Evolutionary conservation across 2,888 invertebrate genomes (phyloP).

Genomic region (Xylota segnis): DNA sequence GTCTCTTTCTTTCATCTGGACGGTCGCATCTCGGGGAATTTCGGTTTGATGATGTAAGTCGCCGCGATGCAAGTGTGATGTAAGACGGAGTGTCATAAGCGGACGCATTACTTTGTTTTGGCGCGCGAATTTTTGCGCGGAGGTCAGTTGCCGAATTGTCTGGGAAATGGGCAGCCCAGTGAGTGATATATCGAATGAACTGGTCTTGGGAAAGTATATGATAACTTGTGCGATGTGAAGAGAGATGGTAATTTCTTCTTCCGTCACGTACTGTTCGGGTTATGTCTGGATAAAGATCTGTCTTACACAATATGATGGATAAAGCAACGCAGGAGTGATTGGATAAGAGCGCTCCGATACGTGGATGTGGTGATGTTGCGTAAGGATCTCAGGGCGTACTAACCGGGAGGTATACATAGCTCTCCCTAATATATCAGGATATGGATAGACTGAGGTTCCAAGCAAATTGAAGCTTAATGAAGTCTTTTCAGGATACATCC

Average conservation of each 20-base stretch:
- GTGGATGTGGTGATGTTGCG: too few species aligned
- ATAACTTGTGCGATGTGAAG: neutral
- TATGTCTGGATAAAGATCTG: neutral
- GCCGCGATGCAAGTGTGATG: slow-evolving; percentile 46
- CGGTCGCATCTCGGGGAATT: slow-evolving; percentile 52
- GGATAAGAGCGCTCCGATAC: too few species aligned
- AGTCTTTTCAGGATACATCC: too few species aligned
- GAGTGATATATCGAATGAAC: slow-evolving; percentile 15
- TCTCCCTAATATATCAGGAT: too few species aligned
- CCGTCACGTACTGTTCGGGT: neutral
- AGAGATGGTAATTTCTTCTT: neutral
- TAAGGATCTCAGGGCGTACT: too few species aligned
- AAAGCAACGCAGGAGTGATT: too few species aligned
- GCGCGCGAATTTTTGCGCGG: slow-evolving; percentile 10
- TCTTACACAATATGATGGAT: too few species aligned
- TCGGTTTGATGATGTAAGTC: slow-evolving; percentile 48
- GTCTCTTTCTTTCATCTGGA: slow-evolving; percentile 19
- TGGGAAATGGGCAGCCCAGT: neutral
- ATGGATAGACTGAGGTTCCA: too few species aligned
- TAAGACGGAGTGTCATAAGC: slow-evolving; percentile 49
- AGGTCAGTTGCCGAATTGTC: slow-evolving; percentile 57
- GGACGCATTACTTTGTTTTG: slow-evolving; percentile 37
- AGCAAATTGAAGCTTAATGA: too few species aligned
- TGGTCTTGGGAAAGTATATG: neutral
- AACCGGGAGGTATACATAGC: too few species aligned